Percentiles rank a stretch among this genome's conserved stretches.
Evolutionary conservation across 1,140 invertebrate species (phyloP).

Genomic region (Diorhabda sublineata): DNA sequence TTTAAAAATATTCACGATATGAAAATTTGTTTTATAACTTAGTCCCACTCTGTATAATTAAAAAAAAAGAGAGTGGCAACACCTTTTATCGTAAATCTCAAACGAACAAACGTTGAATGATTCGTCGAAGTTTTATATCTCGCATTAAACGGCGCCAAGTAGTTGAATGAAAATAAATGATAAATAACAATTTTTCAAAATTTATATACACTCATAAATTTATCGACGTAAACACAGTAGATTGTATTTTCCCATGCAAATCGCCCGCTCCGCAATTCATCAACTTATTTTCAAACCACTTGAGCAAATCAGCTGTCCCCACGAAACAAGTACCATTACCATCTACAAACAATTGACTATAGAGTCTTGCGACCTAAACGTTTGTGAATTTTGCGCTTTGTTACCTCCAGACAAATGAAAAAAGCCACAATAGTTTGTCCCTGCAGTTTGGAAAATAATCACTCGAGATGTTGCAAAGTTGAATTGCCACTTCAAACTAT

Average conservation of each 20-base stretch:
- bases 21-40: too few relatives aligned
- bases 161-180: too few relatives aligned
- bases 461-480: constrained; percentile 10
- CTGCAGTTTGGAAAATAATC: background rate
- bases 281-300: background rate
- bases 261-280: constrained; percentile 6
- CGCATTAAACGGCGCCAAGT: too few relatives aligned
- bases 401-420: constrained; percentile 16
- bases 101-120: too few relatives aligned
- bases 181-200: too few relatives aligned
- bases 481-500: background rate
- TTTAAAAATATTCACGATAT: too few relatives aligned
- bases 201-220: background rate
- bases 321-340: constrained; percentile 16
- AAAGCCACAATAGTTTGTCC: background rate
- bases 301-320: constrained; percentile 15
- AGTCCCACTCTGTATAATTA: too few relatives aligned
- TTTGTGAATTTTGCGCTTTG: constrained; percentile 17
- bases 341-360: constrained; percentile 17
- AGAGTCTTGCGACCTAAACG: constrained; percentile 13
- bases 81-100: too few relatives aligned
- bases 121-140: too few relatives aligned
- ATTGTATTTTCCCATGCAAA: constrained; percentile 12
- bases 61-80: too few relatives aligned
- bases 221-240: background rate